Evolutionary conservation across 2,888 invertebrate species (phyloP).

Genomic region (Chydorus sphaericus): DNA sequence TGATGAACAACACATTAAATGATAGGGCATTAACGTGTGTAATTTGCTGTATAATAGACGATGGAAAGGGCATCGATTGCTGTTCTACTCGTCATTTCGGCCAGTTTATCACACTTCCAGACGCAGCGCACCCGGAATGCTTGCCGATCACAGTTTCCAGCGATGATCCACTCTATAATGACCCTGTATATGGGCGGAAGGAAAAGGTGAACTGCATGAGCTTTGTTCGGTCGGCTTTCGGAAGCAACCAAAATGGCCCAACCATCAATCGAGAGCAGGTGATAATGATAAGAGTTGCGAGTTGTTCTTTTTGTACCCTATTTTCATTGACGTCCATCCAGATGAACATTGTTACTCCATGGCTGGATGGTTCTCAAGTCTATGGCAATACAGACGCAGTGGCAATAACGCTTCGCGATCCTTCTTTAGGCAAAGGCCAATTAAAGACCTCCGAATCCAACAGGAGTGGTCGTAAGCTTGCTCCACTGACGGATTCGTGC

Average conservation of each 20-base stretch:
- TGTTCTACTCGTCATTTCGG: constrained; percentile 38
- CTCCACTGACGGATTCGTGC: neutral
- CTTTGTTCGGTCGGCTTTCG: constrained; percentile 52
- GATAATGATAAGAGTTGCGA: neutral
- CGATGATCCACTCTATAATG: constrained; percentile 39
- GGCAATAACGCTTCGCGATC: neutral
- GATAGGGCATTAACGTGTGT: neutral
- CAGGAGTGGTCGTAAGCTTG: neutral
- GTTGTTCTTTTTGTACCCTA: no score
- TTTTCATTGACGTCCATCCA: neutral
- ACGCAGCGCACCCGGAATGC: constrained; percentile 44
- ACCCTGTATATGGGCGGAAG: no score
- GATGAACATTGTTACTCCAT: neutral
- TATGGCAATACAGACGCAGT: neutral
- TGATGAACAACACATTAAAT: neutral
- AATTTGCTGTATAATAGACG: neutral
- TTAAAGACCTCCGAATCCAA: neutral
- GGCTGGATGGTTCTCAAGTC: neutral
- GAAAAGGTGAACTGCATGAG: constrained; percentile 49
- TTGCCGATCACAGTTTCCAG: constrained; percentile 45
- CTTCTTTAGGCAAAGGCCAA: neutral
- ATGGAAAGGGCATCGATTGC: constrained; percentile 29
- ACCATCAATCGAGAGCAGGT: constrained; percentile 3
- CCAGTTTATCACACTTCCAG: constrained; percentile 30
- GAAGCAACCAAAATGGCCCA: constrained; percentile 41